These are phyloP conservation scores for Eupristina koningsbergeri DNA, from an alignment of 1,140 invertebrate species.

Conservation along the genomic window DNA sequence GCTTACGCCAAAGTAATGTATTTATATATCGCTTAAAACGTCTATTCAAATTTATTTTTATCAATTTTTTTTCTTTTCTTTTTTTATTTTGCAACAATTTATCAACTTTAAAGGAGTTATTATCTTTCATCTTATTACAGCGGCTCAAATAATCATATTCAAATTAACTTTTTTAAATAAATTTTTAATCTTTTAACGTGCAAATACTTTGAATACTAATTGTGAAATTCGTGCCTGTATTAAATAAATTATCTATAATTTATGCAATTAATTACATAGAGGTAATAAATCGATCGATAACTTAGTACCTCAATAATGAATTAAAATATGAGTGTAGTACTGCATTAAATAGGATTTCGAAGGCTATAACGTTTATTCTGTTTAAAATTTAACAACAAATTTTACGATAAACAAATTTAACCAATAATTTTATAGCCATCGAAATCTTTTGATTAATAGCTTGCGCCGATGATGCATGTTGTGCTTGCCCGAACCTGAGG, in stretches of 20 bases:
- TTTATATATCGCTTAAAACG: conserved; percentile 70
- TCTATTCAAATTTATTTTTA: conserved; percentile 56
- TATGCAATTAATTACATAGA: conserved; percentile 4
- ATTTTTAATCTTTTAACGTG: conserved; percentile 43
- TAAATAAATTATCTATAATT: background rate
- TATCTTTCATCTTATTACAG: background rate
- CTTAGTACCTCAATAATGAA: background rate
- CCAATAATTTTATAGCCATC: conserved; percentile 31
- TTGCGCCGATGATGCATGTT: conserved; percentile 75
- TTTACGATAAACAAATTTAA: background rate
- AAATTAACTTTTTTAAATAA: no score
- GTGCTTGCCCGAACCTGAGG: conserved; percentile 72
- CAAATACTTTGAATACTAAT: conserved; percentile 14
- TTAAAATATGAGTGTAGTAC: conserved; percentile 38
- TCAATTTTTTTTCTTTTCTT: conserved; percentile 39
- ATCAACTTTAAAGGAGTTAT: background rate
- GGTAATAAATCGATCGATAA: background rate
- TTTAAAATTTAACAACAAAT: background rate
- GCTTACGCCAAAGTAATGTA: conserved; percentile 73
- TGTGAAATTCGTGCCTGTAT: conserved; percentile 33
- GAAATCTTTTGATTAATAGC: conserved; percentile 64
- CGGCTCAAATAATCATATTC: no score
- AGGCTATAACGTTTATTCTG: conserved; percentile 1
- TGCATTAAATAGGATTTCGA: conserved; percentile 22
- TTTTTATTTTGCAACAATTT: background rate